These are phyloP conservation scores for Platycercus adscitus DNA, from an alignment of 2,113 vertebrate species.

Conservation along the genomic window DNA sequence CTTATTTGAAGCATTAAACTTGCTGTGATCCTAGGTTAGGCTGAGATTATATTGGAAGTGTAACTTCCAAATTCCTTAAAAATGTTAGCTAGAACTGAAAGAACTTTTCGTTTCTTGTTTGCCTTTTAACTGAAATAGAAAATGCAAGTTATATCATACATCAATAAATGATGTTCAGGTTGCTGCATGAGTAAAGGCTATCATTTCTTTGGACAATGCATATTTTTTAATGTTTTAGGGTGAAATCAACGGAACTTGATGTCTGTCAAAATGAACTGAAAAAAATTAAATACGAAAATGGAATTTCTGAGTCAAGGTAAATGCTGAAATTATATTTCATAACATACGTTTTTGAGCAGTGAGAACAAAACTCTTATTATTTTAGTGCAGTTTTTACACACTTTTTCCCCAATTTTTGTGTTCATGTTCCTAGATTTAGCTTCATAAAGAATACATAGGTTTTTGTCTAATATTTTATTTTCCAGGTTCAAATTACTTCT, in stretches of 20 bases:
- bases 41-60: background rate
- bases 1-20: background rate
- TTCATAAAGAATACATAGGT: background rate
- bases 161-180: background rate
- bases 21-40: background rate
- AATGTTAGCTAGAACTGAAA: background rate
- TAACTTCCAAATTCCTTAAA: background rate
- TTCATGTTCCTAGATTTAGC: background rate
- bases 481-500: background rate
- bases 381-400: background rate
- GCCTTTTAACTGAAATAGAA: background rate
- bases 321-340: background rate
- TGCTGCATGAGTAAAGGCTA: background rate
- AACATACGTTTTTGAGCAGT: background rate
- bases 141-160: background rate
- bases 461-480: background rate
- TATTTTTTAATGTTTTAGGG: slow-evolving; percentile 62
- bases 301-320: slow-evolving; percentile 80
- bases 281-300: slow-evolving; percentile 76
- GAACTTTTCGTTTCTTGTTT: background rate
- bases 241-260: slow-evolving; percentile 77
- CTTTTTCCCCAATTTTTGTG: background rate
- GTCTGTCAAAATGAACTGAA: slow-evolving; percentile 75
- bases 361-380: background rate
- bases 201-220: background rate